phyloP scores from a whole-genome alignment of 2,113 vertebrate genomes.

The Atlantisia rogersi region DNA sequence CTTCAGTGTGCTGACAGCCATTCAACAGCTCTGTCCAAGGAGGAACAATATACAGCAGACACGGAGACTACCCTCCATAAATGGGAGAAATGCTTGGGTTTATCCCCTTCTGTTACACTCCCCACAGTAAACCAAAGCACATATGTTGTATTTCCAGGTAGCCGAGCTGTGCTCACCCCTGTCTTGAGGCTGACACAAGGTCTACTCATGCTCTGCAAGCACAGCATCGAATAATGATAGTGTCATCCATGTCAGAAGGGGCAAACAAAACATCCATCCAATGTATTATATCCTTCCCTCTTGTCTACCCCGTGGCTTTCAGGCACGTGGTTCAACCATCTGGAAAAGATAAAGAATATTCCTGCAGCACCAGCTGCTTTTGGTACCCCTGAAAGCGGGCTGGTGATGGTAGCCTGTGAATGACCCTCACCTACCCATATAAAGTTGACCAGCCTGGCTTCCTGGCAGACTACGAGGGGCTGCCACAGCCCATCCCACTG shows the following conservation, averaged over 20 bases:
- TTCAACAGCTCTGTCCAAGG: neutral
- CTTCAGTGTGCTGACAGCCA: neutral
- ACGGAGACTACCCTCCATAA: neutral
- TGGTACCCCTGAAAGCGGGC: neutral
- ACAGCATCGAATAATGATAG: neutral
- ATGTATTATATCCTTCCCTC: neutral
- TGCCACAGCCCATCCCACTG: neutral
- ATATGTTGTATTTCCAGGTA: neutral
- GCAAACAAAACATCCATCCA: neutral
- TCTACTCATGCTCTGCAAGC: neutral
- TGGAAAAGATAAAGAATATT: neutral
- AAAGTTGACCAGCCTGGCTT: neutral
- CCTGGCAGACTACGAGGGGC: neutral
- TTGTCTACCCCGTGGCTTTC: neutral
- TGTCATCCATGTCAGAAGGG: neutral
- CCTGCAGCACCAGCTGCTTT: neutral
- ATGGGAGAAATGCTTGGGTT: neutral
- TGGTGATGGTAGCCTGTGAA: rapidly evolving
- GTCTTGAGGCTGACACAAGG: neutral
- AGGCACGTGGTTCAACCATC: neutral
- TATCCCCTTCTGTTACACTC: neutral
- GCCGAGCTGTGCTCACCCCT: neutral
- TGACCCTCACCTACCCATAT: neutral
- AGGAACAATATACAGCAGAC: neutral
- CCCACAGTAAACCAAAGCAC: neutral